Percentiles rank a stretch among this genome's conserved stretches.
Evolutionary conservation across 2,113 vertebrate species (phyloP).

Genomic region (Halcyon malimbica): DNA sequence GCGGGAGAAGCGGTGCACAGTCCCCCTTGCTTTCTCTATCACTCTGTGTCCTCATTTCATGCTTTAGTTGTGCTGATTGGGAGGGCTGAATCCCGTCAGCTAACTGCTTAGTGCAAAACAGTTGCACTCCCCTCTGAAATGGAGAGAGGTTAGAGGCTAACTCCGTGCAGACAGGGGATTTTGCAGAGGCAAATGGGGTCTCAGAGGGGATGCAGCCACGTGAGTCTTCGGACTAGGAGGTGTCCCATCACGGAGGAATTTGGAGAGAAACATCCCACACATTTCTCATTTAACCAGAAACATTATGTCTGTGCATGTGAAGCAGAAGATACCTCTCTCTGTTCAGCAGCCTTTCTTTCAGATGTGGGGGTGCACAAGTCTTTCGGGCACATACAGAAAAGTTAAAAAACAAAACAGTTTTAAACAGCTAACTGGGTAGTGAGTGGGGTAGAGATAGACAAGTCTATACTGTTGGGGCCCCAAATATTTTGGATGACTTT

Average conservation of each 20-base stretch:
- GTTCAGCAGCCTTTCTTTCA: not conserved
- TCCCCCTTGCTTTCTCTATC: slow-evolving; percentile 32
- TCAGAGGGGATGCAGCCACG: slow-evolving; percentile 10
- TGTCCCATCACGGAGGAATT: slow-evolving; percentile 10
- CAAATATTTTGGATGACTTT: not conserved
- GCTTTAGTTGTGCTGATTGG: slow-evolving; percentile 78
- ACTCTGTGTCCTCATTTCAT: slow-evolving; percentile 79
- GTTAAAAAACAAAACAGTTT: not conserved
- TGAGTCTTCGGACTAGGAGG: slow-evolving; percentile 26
- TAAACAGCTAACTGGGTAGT: not conserved
- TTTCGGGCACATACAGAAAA: not conserved
- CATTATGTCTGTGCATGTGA: not conserved
- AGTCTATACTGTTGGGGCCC: not conserved
- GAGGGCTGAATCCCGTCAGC: slow-evolving; percentile 74
- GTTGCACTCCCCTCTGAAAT: slow-evolving; percentile 66
- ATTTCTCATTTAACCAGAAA: not conserved
- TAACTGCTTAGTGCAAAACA: slow-evolving; percentile 72
- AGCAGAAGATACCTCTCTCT: not conserved
- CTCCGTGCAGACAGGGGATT: slow-evolving; percentile 61
- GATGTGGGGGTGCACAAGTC: not conserved
- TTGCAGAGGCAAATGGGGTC: slow-evolving; percentile 66
- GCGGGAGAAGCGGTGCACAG: not conserved
- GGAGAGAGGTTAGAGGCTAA: slow-evolving; percentile 66
- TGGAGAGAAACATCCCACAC: not conserved
- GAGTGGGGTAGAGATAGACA: not conserved